Evolutionary conservation across 2,888 invertebrate species (phyloP).

Genomic region (Stomorhina lunata): DNA sequence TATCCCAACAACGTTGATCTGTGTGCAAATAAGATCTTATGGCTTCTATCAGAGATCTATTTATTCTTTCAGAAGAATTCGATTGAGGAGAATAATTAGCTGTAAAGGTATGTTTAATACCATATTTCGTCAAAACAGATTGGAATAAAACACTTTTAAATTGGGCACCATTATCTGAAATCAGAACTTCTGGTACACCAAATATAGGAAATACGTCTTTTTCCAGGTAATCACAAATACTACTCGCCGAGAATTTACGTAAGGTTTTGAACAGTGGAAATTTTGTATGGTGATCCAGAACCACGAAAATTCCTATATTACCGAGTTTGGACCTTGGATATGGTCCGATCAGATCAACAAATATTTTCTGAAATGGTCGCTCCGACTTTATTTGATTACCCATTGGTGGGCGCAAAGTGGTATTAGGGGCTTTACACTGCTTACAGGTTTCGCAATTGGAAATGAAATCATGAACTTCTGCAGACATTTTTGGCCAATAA

Average conservation of each 20-base stretch:
- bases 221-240: conserved; percentile 1
- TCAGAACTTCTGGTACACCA: conserved; percentile 1
- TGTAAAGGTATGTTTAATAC: conserved; percentile 4
- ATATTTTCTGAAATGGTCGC: conserved; percentile 7
- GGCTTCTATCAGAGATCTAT: background rate
- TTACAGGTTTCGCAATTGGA: background rate
- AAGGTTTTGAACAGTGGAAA: conserved; percentile 12
- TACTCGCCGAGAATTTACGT: background rate
- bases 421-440: background rate
- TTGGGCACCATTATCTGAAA: conserved; percentile 21
- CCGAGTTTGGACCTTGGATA: conserved; percentile 1
- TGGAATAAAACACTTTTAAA: conserved; percentile 5
- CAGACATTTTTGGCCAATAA: conserved; percentile 58
- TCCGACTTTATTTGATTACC: background rate
- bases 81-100: conserved; percentile 26
- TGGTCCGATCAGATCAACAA: conserved; percentile 25
- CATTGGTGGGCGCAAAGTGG: background rate
- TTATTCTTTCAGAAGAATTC: conserved; percentile 28
- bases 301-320: conserved; percentile 7
- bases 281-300: background rate
- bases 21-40: conserved; percentile 11
- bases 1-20: conserved; percentile 15
- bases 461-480: background rate
- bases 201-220: background rate
- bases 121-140: background rate